Base-by-base conservation (phyloP, 92 coral and sea anemone species). In the Isaurus tuberculatus region DNA sequence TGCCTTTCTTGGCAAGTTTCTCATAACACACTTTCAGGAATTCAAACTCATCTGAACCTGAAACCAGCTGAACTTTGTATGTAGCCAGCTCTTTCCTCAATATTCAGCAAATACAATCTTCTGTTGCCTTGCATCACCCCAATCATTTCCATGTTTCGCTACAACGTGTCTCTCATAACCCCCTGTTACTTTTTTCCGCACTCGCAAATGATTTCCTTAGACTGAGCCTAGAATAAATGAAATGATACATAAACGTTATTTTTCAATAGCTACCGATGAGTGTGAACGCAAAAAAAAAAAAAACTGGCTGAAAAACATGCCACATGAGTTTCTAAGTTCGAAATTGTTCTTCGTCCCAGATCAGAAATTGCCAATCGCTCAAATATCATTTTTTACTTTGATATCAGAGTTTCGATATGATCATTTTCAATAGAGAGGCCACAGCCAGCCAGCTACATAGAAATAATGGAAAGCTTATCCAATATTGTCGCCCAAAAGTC, bases 121-220 rank as follows among this genome's bases (percentile, higher is more conserved):
- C 34, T 26, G 19, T n/a, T n/a, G n/a, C n/a, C n/a, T n/a, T n/a
- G n/a, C n/a, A n/a, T 49, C 83, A 65, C 81, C 84, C 51, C 79
- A 88, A 36, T 60, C 28, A 16, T 69, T 87, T 48, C 65, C 83
- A 77, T 88, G 91, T 75, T 88, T 88, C 17, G 91, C 40, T 11
- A 89, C 73, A 29, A 49, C 33, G 84, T 88, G 85, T 34, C 90
- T 83, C 73, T 87, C 72, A 79, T 79, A 86, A 28, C 89, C 88
- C 49, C 91, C 91, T 74, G 67, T 65, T 44, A 73, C 63, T 81
- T 84, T 82, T 88, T 88, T 19, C 84, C 70, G 40, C 84, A 83
- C n/a, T 83, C 55, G 37, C 86, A 80, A 81, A 79, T 33, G 51
- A 86, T 86, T 53, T 69, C 79, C 57, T 57, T 29, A 13, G 73